These are phyloP conservation scores for Tetropium fuscum DNA, from an alignment of 2,888 invertebrate species.

Conservation along the genomic window DNA sequence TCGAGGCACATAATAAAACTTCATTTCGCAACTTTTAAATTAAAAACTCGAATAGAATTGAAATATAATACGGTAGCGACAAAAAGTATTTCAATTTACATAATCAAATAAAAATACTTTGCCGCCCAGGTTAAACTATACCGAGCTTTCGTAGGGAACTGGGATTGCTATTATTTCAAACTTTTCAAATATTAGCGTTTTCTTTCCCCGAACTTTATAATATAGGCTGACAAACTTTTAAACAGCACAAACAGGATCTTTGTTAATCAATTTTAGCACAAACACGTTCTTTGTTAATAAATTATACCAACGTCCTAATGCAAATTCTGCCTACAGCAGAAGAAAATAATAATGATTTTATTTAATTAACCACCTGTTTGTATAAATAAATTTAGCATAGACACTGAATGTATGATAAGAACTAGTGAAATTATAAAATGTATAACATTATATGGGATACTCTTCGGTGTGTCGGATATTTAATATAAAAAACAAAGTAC, in stretches of 20 bases:
- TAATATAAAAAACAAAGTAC: too few species aligned
- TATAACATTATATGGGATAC: too few species aligned
- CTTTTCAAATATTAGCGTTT: conserved; percentile 24
- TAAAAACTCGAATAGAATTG: conserved; percentile 22
- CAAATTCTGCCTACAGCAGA: too few species aligned
- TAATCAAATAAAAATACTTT: conserved; percentile 24
- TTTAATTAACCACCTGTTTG: too few species aligned
- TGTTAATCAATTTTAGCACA: too few species aligned
- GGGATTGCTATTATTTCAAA: conserved; percentile 16
- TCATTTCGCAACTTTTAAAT: conserved; percentile 19
- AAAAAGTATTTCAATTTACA: conserved; percentile 23
- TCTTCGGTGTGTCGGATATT: too few species aligned
- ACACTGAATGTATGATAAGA: too few species aligned
- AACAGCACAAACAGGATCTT: conserved; percentile 2
- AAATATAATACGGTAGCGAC: conserved; percentile 19
- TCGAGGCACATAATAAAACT: conserved; percentile 21
- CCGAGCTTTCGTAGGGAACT: conserved; percentile 7
- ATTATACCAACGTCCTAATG: too few species aligned
- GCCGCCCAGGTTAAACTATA: conserved; percentile 19
- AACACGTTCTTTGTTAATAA: too few species aligned
- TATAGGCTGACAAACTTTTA: conserved; percentile 7
- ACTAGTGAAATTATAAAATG: too few species aligned
- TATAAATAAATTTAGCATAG: too few species aligned
- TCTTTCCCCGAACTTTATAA: conserved; percentile 2
- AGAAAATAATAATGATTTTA: too few species aligned